Evolutionary conservation across 2,888 invertebrate species (phyloP).

Genomic region (Diaphora mendica): DNA sequence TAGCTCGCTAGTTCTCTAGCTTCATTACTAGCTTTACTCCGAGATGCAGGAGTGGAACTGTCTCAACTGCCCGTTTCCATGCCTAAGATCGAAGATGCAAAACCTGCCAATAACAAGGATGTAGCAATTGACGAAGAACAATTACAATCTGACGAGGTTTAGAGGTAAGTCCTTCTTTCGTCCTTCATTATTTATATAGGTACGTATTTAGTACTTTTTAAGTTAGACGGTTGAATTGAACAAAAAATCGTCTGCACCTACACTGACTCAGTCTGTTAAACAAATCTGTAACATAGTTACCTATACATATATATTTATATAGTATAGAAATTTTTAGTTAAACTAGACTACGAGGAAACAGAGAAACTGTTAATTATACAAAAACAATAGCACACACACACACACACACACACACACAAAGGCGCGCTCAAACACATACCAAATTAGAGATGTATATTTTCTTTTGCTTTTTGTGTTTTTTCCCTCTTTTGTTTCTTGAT

Average conservation of each 20-base stretch:
- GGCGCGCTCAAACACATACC: too few relatives aligned
- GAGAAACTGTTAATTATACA: too few relatives aligned
- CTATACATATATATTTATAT: too few relatives aligned
- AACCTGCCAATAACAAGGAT: slow-evolving; percentile 10
- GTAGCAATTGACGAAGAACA: slow-evolving; percentile 50
- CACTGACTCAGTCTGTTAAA: not conserved
- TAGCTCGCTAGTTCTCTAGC: slow-evolving; percentile 72
- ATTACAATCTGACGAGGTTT: slow-evolving; percentile 75
- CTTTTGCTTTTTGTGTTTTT: too few relatives aligned
- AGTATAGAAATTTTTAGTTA: too few relatives aligned
- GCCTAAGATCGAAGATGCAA: slow-evolving; percentile 32
- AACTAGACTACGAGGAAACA: too few relatives aligned
- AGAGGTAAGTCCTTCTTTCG: slow-evolving; percentile 25
- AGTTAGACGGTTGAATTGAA: not conserved
- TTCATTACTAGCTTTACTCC: slow-evolving; percentile 61
- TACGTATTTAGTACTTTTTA: not conserved
- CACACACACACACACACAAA: too few relatives aligned
- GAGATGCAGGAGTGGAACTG: slow-evolving; percentile 64
- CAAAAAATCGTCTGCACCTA: too few relatives aligned
- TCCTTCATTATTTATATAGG: not conserved
- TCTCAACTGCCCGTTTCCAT: slow-evolving; percentile 42
- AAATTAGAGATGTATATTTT: too few relatives aligned
- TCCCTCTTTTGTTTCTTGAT: too few relatives aligned
- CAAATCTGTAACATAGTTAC: not conserved
- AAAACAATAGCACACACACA: too few relatives aligned